These are phyloP conservation scores for Seira musarum DNA, from an alignment of 2,888 invertebrate species.

Conservation along the genomic window DNA sequence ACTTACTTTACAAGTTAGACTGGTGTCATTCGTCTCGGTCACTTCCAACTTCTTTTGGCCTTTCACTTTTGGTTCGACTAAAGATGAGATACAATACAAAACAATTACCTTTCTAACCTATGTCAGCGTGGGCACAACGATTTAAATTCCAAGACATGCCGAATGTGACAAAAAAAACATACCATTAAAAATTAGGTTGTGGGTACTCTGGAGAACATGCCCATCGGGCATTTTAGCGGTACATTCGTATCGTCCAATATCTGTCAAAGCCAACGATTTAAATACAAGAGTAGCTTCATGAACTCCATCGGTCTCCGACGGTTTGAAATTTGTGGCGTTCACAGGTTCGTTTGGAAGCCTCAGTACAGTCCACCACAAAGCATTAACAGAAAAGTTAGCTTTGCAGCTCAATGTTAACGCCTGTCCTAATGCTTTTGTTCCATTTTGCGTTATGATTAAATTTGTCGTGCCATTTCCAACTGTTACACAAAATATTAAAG, in stretches of 20 bases:
- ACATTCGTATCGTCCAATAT: slow-evolving; percentile 83
- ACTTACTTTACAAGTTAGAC: slow-evolving; percentile 63
- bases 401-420: slow-evolving; percentile 33
- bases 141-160: no score
- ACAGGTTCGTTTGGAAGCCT: slow-evolving; percentile 24
- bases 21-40: slow-evolving; percentile 52
- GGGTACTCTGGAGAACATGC: slow-evolving; percentile 41
- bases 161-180: no score
- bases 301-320: not conserved
- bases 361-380: slow-evolving; percentile 51
- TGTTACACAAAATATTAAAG: not conserved
- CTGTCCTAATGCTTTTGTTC: slow-evolving; percentile 38
- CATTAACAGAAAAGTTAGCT: slow-evolving; percentile 37
- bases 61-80: slow-evolving; percentile 55
- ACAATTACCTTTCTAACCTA: not conserved
- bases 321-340: slow-evolving; percentile 21
- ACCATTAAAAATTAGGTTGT: slow-evolving; percentile 64
- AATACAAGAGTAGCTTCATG: slow-evolving; percentile 77
- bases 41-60: slow-evolving; percentile 38
- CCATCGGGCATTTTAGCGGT: slow-evolving; percentile 70
- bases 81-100: slow-evolving; percentile 8
- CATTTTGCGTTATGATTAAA: slow-evolving; percentile 43
- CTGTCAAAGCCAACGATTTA: slow-evolving; percentile 77
- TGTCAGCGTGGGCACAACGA: no score
- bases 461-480: slow-evolving; percentile 25